A percentile compares a stretch with the other conserved stretches of the same genome.
Evolutionary conservation across 2,797 vertebrate species (phyloP).

Genomic region (Siniperca undulata): DNA sequence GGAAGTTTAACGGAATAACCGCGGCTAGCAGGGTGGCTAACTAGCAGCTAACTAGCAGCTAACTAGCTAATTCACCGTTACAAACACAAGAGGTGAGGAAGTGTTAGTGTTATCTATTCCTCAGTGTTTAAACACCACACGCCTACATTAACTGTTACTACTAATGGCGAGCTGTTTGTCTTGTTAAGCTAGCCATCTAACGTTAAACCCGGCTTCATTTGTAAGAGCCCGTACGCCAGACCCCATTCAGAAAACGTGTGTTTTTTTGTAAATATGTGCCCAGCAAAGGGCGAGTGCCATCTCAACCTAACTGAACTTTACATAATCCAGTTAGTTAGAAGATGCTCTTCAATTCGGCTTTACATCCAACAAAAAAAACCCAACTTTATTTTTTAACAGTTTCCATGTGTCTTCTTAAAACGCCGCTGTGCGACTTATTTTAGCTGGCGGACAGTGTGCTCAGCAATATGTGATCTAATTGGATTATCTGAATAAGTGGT

Average conservation of each 20-base stretch:
- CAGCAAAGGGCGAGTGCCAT: fast-evolving
- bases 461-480: not conserved
- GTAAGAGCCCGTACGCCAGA: not conserved
- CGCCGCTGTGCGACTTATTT: not conserved
- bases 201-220: not conserved
- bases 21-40: conserved; percentile 32
- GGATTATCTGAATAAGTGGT: not conserved
- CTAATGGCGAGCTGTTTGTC: too few relatives aligned
- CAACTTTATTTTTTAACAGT: not conserved
- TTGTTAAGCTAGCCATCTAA: too few relatives aligned
- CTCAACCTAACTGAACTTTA: fast-evolving
- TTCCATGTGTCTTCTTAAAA: not conserved
- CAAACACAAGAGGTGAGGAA: not conserved
- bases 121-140: fast-evolving
- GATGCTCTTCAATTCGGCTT: conserved; percentile 8
- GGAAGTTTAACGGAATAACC: too few relatives aligned
- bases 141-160: fast-evolving
- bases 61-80: not conserved
- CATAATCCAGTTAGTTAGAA: fast-evolving
- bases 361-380: not conserved
- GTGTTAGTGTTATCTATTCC: fast-evolving
- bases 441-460: too few relatives aligned
- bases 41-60: too few relatives aligned
- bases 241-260: not conserved
- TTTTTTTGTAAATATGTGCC: fast-evolving